Evolutionary conservation across 2,113 vertebrate species (phyloP).

Genomic region (Regulus satrapa): DNA sequence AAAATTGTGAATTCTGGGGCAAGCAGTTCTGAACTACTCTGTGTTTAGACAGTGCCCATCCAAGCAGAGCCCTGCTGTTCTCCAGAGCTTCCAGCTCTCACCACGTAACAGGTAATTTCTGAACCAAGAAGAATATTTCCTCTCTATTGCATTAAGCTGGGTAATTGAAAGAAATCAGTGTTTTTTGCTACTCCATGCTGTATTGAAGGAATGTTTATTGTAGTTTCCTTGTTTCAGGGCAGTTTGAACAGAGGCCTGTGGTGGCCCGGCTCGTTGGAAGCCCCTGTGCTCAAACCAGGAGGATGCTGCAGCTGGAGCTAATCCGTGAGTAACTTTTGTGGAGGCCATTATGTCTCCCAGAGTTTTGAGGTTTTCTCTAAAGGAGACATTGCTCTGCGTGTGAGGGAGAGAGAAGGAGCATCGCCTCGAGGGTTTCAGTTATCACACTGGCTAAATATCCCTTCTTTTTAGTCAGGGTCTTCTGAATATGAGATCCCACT

Average conservation of each 20-base stretch:
- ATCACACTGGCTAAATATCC: constrained; percentile 14
- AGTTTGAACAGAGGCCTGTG: neutral
- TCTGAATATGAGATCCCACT: constrained; percentile 52
- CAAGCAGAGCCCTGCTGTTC: neutral
- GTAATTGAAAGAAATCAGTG: neutral
- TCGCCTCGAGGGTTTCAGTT: neutral
- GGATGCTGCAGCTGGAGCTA: neutral
- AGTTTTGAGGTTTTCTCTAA: neutral
- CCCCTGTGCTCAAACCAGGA: neutral
- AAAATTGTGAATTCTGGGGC: neutral
- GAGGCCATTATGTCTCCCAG: neutral
- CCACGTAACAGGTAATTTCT: neutral
- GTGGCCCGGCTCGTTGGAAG: neutral
- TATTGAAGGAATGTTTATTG: neutral
- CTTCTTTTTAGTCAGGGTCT: constrained; percentile 59
- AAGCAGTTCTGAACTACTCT: neutral
- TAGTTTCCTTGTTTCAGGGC: neutral
- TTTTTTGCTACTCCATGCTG: neutral
- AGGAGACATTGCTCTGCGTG: neutral
- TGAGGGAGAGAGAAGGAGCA: constrained; percentile 3
- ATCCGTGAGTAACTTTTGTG: neutral
- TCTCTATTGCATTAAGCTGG: neutral
- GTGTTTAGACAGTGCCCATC: neutral
- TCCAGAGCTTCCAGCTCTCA: neutral
- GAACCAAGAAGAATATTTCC: neutral